Evolutionary conservation across 2,888 invertebrate genomes (phyloP).

Genomic region (Amblyjoppa proteus): DNA sequence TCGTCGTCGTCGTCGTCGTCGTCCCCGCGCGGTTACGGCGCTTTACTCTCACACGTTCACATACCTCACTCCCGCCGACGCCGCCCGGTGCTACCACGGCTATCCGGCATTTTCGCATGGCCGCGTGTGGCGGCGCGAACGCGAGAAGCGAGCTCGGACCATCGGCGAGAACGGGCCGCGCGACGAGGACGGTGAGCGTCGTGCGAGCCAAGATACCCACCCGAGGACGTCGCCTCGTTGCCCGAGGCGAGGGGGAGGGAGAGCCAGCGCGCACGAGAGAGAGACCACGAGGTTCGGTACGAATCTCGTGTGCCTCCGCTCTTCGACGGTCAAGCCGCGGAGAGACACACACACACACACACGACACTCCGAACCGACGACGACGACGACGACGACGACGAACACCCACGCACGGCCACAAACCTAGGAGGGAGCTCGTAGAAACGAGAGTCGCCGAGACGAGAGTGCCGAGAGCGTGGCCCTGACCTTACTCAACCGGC

Average conservation of each 20-base stretch:
- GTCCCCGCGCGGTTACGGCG: slow-evolving; percentile 44
- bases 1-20: neutral
- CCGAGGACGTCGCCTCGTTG: slow-evolving; percentile 51
- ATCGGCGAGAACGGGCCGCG: slow-evolving; percentile 3
- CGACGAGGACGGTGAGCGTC: slow-evolving; percentile 22
- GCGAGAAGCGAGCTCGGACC: slow-evolving; percentile 13
- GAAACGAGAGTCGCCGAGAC: slow-evolving; percentile 66
- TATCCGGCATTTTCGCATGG: slow-evolving; percentile 55
- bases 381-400: neutral
- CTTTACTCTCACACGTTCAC: slow-evolving; percentile 60
- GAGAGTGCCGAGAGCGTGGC: slow-evolving; percentile 72
- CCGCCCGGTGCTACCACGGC: slow-evolving; percentile 6
- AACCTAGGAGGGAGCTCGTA: slow-evolving; percentile 43
- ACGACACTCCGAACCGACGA: slow-evolving; percentile 7
- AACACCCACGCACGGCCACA: slow-evolving; percentile 60
- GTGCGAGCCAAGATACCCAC: slow-evolving; percentile 23
- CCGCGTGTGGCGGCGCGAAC: slow-evolving; percentile 52
- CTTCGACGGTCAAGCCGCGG: slow-evolving; percentile 44
- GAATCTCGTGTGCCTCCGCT: slow-evolving; percentile 33
- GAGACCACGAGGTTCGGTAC: slow-evolving; percentile 52
- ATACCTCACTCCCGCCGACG: slow-evolving; percentile 18
- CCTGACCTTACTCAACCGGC: slow-evolving; percentile 80
- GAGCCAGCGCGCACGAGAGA: slow-evolving; percentile 13
- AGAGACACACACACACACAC: slow-evolving; percentile 33
- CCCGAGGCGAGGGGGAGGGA: slow-evolving; percentile 36